Evolutionary conservation across 2,113 vertebrate species (phyloP), one percentile per base, ranked within the genome.

Genomic region (Eulemur rufifrons): DNA sequence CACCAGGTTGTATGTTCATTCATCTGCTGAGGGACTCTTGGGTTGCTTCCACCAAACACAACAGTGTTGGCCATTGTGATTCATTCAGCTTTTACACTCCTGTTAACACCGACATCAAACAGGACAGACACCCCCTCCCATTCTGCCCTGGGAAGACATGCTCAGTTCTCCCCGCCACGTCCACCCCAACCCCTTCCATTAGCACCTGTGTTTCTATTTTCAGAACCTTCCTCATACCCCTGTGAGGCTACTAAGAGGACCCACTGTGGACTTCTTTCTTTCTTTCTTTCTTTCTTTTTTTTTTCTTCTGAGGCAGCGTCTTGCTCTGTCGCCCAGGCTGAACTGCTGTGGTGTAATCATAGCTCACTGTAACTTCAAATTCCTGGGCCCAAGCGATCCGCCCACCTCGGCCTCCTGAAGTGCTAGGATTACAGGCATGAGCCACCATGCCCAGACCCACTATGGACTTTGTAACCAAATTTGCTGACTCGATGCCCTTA

Each of bases 91-190:
- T 45, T n/a, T 21, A 25, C 32, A 4, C 7, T 12, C 50, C 39
- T 39, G 68, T 25, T 45, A 25, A 74, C 81, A 10, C 12, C 2
- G 9, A 11, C 42, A 8, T 5, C 66, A 39, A 50, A 20, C 21
- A 0, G 2, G 27, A 56, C 6, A 39, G 95, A 52, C 61, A 3
- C 66, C 7, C 17, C 4, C 47, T 18, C 18, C 2, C 0, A 1
- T 61, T 52, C 27, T 21, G 32, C 21, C 42, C 63, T 20, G 50
- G n/a, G 52, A 71, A 81, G 56, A 8, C 1, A 1, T 5, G 21
- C 32, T 42, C 14, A 0, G 50, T 3, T 18, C 42, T 32, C 27
- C 6, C 45, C 37, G 3, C 11, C 32, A 47, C 10, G 8, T 7
- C 54, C 18, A 56, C 54, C 54, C 54, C 54, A 6, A 42, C 5